A percentile compares a stretch with the other conserved stretches of the same genome.
Conservation (phyloP, 2,888 invertebrate genomes). For the Lasioglossum leucozonium region DNA sequence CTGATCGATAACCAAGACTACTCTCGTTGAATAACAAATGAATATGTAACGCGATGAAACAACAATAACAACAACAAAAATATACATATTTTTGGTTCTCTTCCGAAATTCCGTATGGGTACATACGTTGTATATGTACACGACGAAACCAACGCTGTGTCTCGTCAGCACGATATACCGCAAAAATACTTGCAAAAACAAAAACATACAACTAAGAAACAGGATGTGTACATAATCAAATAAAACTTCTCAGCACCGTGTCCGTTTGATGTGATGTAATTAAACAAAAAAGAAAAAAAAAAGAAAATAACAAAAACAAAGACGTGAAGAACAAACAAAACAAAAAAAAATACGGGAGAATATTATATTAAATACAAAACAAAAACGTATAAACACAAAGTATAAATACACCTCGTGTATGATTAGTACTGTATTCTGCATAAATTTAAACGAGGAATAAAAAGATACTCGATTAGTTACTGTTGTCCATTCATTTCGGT, state of each 20-base stretch:
- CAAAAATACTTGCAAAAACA: not conserved
- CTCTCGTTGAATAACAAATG: not conserved
- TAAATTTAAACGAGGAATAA: slow-evolving; percentile 75
- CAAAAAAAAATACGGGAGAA: slow-evolving; percentile 43
- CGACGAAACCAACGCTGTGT: slow-evolving; percentile 35
- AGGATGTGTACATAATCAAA: slow-evolving; percentile 74
- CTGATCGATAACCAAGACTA: not conserved
- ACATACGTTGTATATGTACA: no score
- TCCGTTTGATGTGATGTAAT: slow-evolving; percentile 79
- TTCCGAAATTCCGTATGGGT: slow-evolving; percentile 6
- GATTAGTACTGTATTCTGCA: slow-evolving; percentile 75
- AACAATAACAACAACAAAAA: no score
- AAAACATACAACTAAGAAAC: no score
- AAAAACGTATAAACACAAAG: slow-evolving; percentile 66
- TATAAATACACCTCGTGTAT: slow-evolving; percentile 71
- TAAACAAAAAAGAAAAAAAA: slow-evolving; percentile 46
- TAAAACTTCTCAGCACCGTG: slow-evolving; percentile 71
- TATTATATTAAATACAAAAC: slow-evolving; percentile 44
- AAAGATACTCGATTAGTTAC: slow-evolving; percentile 75
- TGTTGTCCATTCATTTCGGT: slow-evolving; percentile 25
- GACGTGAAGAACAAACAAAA: slow-evolving; percentile 11
- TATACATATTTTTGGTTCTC: slow-evolving; percentile 39
- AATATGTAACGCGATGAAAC: slow-evolving; percentile 18
- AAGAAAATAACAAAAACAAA: slow-evolving; percentile 17
- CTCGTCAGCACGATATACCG: slow-evolving; percentile 78